Percentiles rank a stretch among this genome's conserved stretches.
These are phyloP conservation scores for Octopus sinensis DNA, from an alignment of 1,140 invertebrate species.

Conservation along the genomic window DNA sequence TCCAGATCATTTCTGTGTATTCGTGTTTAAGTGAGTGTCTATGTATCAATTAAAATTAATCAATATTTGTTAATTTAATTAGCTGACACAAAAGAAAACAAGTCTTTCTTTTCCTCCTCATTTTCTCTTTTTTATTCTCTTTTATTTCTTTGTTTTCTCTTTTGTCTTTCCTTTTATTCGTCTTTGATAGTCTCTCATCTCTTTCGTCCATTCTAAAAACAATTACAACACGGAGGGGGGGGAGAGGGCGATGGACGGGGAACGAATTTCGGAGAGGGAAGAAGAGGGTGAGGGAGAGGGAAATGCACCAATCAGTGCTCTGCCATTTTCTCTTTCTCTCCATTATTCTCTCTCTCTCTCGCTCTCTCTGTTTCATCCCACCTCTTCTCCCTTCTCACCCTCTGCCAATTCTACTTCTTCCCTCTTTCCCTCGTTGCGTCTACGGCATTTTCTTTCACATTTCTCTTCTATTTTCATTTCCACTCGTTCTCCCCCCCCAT, in stretches of 20 bases:
- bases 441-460: neutral
- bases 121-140: too few relatives aligned
- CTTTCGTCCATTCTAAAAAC: too few relatives aligned
- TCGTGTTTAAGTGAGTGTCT: too few relatives aligned
- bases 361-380: neutral
- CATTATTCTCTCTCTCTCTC: neutral
- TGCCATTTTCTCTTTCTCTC: neutral
- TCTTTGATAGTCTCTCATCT: too few relatives aligned
- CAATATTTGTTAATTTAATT: too few relatives aligned
- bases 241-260: neutral
- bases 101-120: too few relatives aligned
- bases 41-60: too few relatives aligned
- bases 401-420: neutral
- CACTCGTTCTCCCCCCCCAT: neutral
- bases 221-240: neutral
- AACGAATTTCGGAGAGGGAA: neutral
- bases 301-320: neutral
- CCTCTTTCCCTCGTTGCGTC: neutral
- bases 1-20: too few relatives aligned
- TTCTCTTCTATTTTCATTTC: neutral
- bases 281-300: neutral
- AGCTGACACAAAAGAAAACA: too few relatives aligned
- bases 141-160: too few relatives aligned
- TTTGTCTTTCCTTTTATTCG: too few relatives aligned
- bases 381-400: neutral